phyloP scores from a whole-genome alignment of 2,797 vertebrate genomes.

The Hydrolagus colliei region DNA sequence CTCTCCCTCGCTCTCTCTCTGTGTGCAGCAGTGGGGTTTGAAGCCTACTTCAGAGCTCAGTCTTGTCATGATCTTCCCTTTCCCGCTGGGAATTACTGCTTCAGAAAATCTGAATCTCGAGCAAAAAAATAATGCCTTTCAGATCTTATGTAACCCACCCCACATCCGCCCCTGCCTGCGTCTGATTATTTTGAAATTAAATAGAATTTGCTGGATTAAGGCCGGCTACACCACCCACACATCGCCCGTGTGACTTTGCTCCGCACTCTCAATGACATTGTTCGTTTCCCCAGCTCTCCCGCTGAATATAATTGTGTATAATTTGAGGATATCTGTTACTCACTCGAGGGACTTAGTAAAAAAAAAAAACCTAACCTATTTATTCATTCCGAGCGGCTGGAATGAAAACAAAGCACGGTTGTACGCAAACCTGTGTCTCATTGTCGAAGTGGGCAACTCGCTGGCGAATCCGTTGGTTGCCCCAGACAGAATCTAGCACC shows the following conservation, averaged over 20 bases:
- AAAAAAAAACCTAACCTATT: neutral
- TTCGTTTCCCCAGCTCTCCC: neutral
- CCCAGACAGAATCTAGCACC: neutral
- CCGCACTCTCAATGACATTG: conserved; percentile 18
- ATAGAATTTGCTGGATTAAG: conserved; percentile 11
- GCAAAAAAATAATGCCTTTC: neutral
- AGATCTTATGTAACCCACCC: neutral
- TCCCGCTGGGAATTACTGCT: too few relatives aligned
- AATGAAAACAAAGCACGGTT: neutral
- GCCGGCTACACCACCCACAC: neutral
- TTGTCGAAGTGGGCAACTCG: neutral
- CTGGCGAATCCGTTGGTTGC: neutral
- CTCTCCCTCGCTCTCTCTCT: too few relatives aligned
- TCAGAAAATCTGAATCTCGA: neutral
- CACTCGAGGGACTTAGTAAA: neutral
- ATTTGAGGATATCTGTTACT: conserved; percentile 7
- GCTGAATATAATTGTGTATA: conserved; percentile 26
- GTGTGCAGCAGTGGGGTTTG: too few relatives aligned
- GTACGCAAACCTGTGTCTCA: neutral
- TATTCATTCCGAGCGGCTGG: neutral
- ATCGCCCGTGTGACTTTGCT: neutral
- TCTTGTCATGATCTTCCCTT: neutral
- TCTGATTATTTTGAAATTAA: conserved; percentile 6
- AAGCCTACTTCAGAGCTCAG: too few relatives aligned
- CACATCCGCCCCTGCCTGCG: neutral